Conservation (phyloP, 2,113 vertebrate species). For the Sclerurus mexicanus region DNA sequence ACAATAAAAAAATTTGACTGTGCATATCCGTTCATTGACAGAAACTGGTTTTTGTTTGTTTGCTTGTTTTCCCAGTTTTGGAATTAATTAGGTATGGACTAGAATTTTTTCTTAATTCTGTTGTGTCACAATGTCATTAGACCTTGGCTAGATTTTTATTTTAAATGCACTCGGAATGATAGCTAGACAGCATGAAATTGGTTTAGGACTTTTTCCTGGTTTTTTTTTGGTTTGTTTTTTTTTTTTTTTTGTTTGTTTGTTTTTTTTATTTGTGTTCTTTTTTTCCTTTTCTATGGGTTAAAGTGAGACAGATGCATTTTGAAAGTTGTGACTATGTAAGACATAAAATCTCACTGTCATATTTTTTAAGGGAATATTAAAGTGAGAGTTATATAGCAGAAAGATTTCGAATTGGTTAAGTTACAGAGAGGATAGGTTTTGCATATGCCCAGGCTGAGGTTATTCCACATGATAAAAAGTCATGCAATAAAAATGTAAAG, state of each 20-base stretch:
- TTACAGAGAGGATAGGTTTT: not conserved
- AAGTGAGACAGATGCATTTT: not conserved
- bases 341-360: not conserved
- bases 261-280: not conserved
- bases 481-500: not conserved
- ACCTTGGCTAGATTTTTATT: not conserved
- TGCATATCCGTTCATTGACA: not conserved
- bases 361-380: not conserved
- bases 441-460: not conserved
- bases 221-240: too few relatives aligned
- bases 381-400: not conserved
- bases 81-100: not conserved
- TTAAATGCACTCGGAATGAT: not conserved
- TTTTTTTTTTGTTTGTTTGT: not conserved
- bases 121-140: not conserved
- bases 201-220: not conserved
- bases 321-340: not conserved
- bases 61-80: not conserved
- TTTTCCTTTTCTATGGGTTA: fast-evolving
- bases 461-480: not conserved
- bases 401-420: not conserved
- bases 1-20: not conserved
- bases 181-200: not conserved
- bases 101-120: not conserved
- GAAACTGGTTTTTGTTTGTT: not conserved